Base-by-base conservation (phyloP, 2,113 vertebrate genomes). In the Neotoma lepida region DNA sequence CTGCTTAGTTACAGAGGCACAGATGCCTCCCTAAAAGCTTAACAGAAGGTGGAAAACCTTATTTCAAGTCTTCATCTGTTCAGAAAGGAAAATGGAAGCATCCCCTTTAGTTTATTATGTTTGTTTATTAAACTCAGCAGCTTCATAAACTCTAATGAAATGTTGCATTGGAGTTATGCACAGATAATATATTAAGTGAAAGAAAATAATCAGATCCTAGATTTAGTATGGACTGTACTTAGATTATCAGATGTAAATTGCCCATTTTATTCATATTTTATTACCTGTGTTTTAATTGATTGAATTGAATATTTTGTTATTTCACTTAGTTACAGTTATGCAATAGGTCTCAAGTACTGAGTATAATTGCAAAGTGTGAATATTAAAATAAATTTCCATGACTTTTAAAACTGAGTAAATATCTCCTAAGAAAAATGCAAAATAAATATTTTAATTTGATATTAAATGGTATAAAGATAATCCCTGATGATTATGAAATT, bases 31-130 rank as follows among this genome's bases (percentile, higher is more conserved):
- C 39, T 68, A 76, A 92, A 89, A 90, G 68, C 88, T 77, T 86
- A 85, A 76, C 94, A 94, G 91, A 94, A 91, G 93, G 93, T 91
- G 81, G 76, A 26, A 96, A 91, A 66, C 54, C 90, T 94, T 86
- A 92, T 96, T 92, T 94, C 73, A 88, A 97, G 94, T 33, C 71
- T 88, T 96, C 93, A 74, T 85, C 85, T 93, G 86, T 90, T n/a
- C 46, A 86, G 58, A 90, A 56, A 88, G 46, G 78, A 93, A 92
- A 80, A 77, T 63, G 33, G 88, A 91, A 88, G 4, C 46, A 61
- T 46, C 56, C 6, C 33, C 9, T 88, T 64, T 63, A 54, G 58
- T 90, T 90, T 89, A 87, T 76, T 70, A 13, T 51, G 64, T 88
- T 86, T 64, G 49, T 95, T 94, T 90, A 88, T 85, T 84, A 70